Percentiles rank a stretch among this genome's conserved stretches.
These are phyloP conservation scores for Philopedon plagiatum DNA, from an alignment of 2,888 invertebrate species.

Conservation along the genomic window DNA sequence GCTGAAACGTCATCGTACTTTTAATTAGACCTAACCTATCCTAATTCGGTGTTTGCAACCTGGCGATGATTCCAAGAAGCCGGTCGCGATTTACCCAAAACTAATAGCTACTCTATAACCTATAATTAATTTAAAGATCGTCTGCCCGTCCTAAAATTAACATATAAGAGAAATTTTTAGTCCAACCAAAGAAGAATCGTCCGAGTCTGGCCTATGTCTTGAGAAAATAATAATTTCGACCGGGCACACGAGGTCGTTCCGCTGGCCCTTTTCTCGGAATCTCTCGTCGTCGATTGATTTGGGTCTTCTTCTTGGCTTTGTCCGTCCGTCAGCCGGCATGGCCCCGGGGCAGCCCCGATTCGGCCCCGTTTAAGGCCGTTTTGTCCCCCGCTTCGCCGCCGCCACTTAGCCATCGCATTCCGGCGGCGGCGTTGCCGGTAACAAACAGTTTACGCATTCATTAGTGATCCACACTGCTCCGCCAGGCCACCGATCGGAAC, in stretches of 20 bases:
- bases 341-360: conserved; percentile 47
- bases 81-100: conserved; percentile 19
- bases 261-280: conserved; percentile 46
- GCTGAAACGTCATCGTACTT: not conserved
- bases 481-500: conserved; percentile 43
- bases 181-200: conserved; percentile 29
- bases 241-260: conserved; percentile 34
- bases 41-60: not conserved
- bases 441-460: conserved; percentile 69
- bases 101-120: conserved; percentile 35
- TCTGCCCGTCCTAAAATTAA: conserved; percentile 32
- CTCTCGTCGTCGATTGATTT: conserved; percentile 38
- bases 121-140: conserved; percentile 41
- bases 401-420: conserved; percentile 71
- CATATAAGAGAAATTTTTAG: conserved; percentile 40
- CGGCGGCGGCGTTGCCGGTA: conserved; percentile 68
- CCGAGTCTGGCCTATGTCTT: not conserved
- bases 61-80: conserved; percentile 12
- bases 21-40: conserved; percentile 1
- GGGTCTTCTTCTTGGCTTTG: conserved; percentile 41
- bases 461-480: conserved; percentile 58
- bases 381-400: conserved; percentile 67
- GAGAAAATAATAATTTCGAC: conserved; percentile 22
- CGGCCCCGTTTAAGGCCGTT: conserved; percentile 41
- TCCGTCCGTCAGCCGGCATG: conserved; percentile 43